Evolutionary conservation across 2,888 invertebrate genomes (phyloP).

Genomic region (Drosophila maculinotata): DNA sequence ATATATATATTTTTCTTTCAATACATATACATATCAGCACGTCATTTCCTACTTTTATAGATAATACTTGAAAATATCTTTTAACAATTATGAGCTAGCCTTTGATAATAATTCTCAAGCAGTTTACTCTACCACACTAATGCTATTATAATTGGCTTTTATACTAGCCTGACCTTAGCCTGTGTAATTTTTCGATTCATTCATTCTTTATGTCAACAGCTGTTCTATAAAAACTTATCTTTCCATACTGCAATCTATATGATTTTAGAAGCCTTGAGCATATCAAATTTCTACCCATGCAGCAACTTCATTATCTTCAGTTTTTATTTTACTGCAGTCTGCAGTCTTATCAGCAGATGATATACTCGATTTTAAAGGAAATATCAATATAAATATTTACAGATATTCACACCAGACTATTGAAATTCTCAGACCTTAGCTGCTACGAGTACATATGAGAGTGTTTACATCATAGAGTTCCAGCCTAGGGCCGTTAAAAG

Average conservation of each 20-base stretch:
- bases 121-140: no score
- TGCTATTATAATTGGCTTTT: not conserved
- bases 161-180: no score
- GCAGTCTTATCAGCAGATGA: not conserved
- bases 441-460: not conserved
- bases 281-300: conserved; percentile 13
- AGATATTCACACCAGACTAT: not conserved
- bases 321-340: conserved; percentile 20
- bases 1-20: not conserved
- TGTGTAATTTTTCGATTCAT: not conserved
- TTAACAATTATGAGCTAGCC: not conserved
- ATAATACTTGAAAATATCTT: not conserved
- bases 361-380: not conserved
- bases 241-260: conserved; percentile 9
- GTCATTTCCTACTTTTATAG: not conserved
- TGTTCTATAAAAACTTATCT: not conserved
- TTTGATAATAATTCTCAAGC: not conserved
- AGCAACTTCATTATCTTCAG: conserved; percentile 13
- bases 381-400: conserved; percentile 35
- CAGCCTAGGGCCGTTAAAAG: conserved; percentile 7
- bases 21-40: no score
- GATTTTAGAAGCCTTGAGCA: not conserved
- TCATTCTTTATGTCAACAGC: not conserved
- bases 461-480: conserved; percentile 14
- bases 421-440: conserved; percentile 7